Percentiles rank a stretch among this genome's conserved stretches.
Conservation (phyloP, 2,888 invertebrate species). For the Lasioglossum oenotherae region DNA sequence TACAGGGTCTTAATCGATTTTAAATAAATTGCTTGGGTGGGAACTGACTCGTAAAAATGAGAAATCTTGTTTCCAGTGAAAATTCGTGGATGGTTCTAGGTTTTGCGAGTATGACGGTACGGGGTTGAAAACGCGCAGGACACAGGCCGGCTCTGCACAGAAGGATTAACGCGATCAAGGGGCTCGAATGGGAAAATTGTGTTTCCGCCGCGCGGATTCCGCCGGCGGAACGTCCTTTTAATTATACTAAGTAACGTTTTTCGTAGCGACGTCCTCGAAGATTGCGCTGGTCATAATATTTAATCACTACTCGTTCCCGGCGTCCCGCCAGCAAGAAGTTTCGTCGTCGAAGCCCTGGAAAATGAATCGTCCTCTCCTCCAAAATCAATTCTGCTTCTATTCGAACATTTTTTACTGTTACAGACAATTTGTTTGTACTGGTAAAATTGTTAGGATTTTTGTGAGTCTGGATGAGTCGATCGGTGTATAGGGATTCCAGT, state of each 20-base stretch:
- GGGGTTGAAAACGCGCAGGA: neutral
- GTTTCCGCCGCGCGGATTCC: constrained; percentile 46
- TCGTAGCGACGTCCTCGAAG: constrained; percentile 71
- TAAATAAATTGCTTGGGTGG: neutral
- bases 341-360: constrained; percentile 51
- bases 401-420: fast-evolving
- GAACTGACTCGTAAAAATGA: too few relatives aligned
- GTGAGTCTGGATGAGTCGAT: neutral
- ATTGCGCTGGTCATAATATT: constrained; percentile 84
- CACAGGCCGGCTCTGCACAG: neutral
- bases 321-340: constrained; percentile 69
- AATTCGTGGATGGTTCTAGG: neutral
- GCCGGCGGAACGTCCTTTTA: constrained; percentile 76
- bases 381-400: neutral
- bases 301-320: constrained; percentile 83
- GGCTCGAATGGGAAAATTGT: constrained; percentile 25
- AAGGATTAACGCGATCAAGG: constrained; percentile 29
- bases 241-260: constrained; percentile 83
- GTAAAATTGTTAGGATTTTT: neutral
- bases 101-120: neutral
- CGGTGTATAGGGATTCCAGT: fast-evolving
- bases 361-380: constrained; percentile 73
- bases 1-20: neutral
- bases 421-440: neutral
- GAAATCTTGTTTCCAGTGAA: too few relatives aligned